phyloP scores from a whole-genome alignment of 1,140 invertebrate species.

The Bathynomus jamesi region DNA sequence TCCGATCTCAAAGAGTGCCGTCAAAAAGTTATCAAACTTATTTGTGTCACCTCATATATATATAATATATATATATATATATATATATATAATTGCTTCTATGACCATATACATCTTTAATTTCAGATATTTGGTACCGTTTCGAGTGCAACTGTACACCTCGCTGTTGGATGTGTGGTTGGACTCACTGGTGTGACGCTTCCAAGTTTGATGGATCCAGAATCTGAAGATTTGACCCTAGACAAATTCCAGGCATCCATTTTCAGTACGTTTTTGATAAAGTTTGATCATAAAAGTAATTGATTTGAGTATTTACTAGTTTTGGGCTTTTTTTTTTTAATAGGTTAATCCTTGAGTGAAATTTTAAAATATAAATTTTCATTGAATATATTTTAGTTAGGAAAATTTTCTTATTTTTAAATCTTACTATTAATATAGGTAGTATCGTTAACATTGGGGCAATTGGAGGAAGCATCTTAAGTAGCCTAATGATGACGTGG shows the following conservation, averaged over 20 bases:
- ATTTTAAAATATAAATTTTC: background rate
- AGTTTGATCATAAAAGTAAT: background rate
- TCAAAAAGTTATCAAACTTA: too few species aligned
- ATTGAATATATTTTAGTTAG: background rate
- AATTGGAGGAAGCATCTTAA: constrained; percentile 21
- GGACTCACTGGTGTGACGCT: constrained; percentile 22
- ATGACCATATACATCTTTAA: background rate
- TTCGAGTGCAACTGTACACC: constrained; percentile 17
- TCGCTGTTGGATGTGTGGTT: constrained; percentile 13
- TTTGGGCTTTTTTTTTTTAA: background rate
- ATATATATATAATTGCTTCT: background rate
- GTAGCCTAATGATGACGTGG: constrained; percentile 12
- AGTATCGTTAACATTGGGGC: constrained; percentile 29
- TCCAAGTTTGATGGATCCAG: constrained; percentile 15
- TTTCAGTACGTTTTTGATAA: constrained; percentile 13
- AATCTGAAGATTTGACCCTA: constrained; percentile 16
- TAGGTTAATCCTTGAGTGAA: background rate
- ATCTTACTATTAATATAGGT: constrained; percentile 4
- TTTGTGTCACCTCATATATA: too few species aligned
- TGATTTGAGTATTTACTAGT: background rate
- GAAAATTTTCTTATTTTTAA: background rate
- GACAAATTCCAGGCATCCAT: constrained; percentile 15
- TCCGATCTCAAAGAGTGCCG: too few species aligned
- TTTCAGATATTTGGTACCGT: constrained; percentile 17
- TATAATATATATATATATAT: background rate